Percentiles rank a stretch among this genome's conserved stretches.
Evolutionary conservation across 2,888 invertebrate genomes (phyloP).

Genomic region (Caenorhabditis sp.): DNA sequence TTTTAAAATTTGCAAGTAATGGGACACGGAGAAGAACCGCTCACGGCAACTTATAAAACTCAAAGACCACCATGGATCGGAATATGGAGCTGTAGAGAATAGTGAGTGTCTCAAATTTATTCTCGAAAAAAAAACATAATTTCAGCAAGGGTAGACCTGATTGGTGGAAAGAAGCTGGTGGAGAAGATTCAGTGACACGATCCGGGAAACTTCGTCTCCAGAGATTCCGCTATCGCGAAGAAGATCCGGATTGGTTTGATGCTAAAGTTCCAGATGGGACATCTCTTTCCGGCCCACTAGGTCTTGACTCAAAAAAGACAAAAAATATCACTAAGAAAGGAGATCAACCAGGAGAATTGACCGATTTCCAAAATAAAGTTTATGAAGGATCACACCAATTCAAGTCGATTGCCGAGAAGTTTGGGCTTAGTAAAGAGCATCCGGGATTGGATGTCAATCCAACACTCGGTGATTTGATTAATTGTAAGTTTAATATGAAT

Average conservation of each 20-base stretch:
- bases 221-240: constrained; percentile 47
- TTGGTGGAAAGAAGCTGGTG: constrained; percentile 66
- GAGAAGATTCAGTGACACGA: constrained; percentile 47
- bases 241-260: constrained; percentile 62
- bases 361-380: constrained; percentile 65
- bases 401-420: constrained; percentile 65
- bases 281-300: constrained; percentile 63
- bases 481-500: constrained; percentile 20
- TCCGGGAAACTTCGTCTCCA: constrained; percentile 47
- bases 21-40: constrained; percentile 60
- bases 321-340: constrained; percentile 58
- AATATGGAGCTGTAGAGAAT: constrained; percentile 58
- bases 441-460: constrained; percentile 66
- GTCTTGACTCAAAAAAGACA: constrained; percentile 60
- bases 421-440: constrained; percentile 63
- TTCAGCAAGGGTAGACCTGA: constrained; percentile 64
- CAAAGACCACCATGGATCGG: constrained; percentile 66
- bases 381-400: constrained; percentile 60
- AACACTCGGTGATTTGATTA: constrained; percentile 48
- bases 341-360: constrained; percentile 59
- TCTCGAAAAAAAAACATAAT: too few relatives aligned
- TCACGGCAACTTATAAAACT: constrained; percentile 58
- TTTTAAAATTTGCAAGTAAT: constrained; percentile 19
- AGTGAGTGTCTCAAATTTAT: constrained; percentile 44
- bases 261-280: constrained; percentile 64